Evolutionary conservation across 2,797 vertebrate species (phyloP), one percentile per base, ranked within the genome.

Genomic region (Chanos chanos): DNA sequence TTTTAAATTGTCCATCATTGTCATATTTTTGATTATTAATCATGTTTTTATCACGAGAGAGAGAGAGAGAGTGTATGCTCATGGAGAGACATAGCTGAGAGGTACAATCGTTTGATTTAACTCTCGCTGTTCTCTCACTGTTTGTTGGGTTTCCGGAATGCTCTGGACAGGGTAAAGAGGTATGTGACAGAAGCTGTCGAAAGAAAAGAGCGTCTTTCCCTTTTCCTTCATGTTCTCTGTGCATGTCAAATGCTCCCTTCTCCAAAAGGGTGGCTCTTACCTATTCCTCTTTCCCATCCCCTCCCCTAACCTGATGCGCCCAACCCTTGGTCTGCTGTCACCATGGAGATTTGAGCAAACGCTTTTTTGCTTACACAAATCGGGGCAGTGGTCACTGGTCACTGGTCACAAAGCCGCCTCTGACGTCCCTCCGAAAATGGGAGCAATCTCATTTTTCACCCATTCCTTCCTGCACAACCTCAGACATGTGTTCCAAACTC

Each of bases 131-230:
- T 92, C 90, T 89, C 89, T 86, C 88, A 89, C 89, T 92, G 86
- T 93, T 88, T 89, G 85, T 90, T 93, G 89, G 84, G 89, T 94
- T 69, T 59, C 75, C 88, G 91, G 92, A 89, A 93, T 92, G 92
- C 87, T 88, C 88, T 87, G 89, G 88, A 86, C 94, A 98, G 96
- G 95, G 95, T 83, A 97, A 93, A 94, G 94, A 98, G 96, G 96
- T 98, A 98, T 91, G 95, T 98, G 90, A 85, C 80, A 81, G 69
- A 84, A 71, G 76, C 70, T 86, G 82, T 77, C 69, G 77, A n/a
- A n/a, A n/a, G n/a, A 89, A 72, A 71, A 68, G 71, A 86, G 89
- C 89, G 80, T 68, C 87, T 39, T 33, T 24, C 22, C 39, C 67
- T 58, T 45, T 50, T 44, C 43, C 41, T 43, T 31, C 51, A 56